Evolutionary conservation across 2,888 invertebrate species (phyloP), one percentile per base, ranked within the genome.

Genomic region (Dryococelus australis): DNA sequence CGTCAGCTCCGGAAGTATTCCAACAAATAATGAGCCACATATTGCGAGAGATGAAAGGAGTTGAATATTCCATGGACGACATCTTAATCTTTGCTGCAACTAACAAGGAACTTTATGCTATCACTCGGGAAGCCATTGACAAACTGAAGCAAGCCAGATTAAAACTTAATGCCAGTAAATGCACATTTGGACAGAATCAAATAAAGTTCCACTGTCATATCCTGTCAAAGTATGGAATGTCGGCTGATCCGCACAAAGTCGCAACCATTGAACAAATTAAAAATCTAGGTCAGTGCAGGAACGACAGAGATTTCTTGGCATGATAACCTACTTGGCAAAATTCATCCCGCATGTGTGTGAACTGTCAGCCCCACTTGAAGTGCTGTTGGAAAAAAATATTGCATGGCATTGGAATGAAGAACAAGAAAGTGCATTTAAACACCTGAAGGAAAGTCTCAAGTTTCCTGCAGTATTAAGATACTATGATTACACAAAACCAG

Each of bases 381-480:
- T 86, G 24, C 86, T 90, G 24, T 43, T 90, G 28, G 90, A 90
- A 87, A 89, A 89, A 0, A 81, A 89, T 35, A 5, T n/a, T n/a
- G 85, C 84, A 0, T 90, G 6, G 65, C 65, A 65, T n/a, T 65
- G 65, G 24, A 6, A 8, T 0, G 0, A 24, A 8, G n/a, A 65
- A n/a, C 65, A 65, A 24, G 65, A 65, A n/a, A 8, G 8, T 0
- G 20, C 65, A 65, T 65, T 65, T 65, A 9, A 65, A 65, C 3
- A n/a, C 2, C 65, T 65, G 16, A 65, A 65, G 16, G n/a, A 16
- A 8, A 16, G 65, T 24, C 20, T 16, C 10, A n/a, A n/a, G 65
- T 65, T 24, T 1, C 65, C 65, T 6, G 12, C 65, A 65, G 65
- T 65, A 6, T 24, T 65, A 24, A 8, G 65, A n/a, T 65, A 65